Evolutionary conservation across 1,140 invertebrate species (phyloP).

Genomic region (Drosophila ironensis): DNA sequence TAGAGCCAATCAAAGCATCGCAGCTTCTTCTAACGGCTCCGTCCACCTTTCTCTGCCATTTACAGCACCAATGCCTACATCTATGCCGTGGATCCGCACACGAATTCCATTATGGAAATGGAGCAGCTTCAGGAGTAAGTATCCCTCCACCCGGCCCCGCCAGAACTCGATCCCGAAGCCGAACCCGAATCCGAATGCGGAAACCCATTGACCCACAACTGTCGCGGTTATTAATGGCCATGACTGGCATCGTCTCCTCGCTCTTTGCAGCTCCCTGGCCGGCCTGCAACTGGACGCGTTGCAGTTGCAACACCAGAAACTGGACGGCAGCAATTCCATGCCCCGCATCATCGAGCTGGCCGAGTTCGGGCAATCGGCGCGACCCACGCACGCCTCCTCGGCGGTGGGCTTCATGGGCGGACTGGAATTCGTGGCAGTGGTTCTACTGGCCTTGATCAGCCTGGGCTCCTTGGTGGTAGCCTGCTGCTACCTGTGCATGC

Average conservation of each 20-base stretch:
- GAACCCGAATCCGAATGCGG: not conserved
- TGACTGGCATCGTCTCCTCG: too few species aligned
- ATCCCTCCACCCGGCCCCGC: not conserved
- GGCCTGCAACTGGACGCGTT: conserved; percentile 69
- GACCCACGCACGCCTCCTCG: conserved; percentile 49
- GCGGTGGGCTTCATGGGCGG: conserved; percentile 83
- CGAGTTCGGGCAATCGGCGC: conserved; percentile 82
- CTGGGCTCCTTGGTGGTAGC: conserved; percentile 89
- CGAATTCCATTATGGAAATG: conserved; percentile 91
- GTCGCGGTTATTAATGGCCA: conserved; percentile 8
- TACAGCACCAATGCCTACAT: conserved; percentile 91
- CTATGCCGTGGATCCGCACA: conserved; percentile 90
- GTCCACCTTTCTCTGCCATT: conserved; percentile 1
- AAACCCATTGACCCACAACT: conserved; percentile 28
- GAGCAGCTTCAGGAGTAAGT: conserved; percentile 88
- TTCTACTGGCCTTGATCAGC: conserved; percentile 90
- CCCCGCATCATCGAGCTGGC: conserved; percentile 84
- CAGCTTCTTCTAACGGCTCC: conserved; percentile 8
- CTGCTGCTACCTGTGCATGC: conserved; percentile 89
- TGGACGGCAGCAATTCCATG: conserved; percentile 55
- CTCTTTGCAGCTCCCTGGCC: conserved; percentile 42
- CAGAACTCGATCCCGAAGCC: not conserved
- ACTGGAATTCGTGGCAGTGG: conserved; percentile 90
- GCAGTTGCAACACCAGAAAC: conserved; percentile 63
- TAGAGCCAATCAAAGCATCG: not conserved